Evolutionary conservation across 2,797 vertebrate species (phyloP), one percentile per base, ranked within the genome.

Genomic region (Halcyon badia): DNA sequence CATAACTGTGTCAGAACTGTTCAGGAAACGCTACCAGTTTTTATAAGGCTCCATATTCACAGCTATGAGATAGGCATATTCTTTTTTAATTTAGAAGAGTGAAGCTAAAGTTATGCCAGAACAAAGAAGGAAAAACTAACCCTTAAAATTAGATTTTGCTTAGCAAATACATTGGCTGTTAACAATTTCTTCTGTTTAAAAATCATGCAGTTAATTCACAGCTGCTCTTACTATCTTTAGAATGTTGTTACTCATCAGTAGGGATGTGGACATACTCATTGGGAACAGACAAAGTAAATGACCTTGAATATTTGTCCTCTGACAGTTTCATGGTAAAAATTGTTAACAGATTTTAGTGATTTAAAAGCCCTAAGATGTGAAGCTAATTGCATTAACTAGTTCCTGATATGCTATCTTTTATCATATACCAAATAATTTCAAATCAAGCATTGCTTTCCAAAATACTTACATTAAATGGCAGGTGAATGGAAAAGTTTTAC

Each of bases 141-240:
- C 17, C 35, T 65, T 60, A 84, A 62, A 77, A 77, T 89, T 76
- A 87, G 77, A 69, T 91, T 91, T 89, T 91, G 78, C 77, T 91
- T 83, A 80, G 64, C 66, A 81, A 78, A 90, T 88, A 54, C 33
- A 64, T 73, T 77, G 49, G 11, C 30, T 56, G 41, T 57, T 84
- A 91, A 72, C 56, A 81, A 52, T 91, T 93, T 79, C 77, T 87
- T 73, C 93, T 91, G 65, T 89, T 87, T 80, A 83, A 87, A 84
- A 90, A 31, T 37, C 12, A 35, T 52, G 33, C 52, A 60, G 52
- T 70, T 73, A 87, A 73, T 83, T 83, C 72, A 70, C 73, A 87
- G 70, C 6, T 73, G 48, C 11, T 90, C 26, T 49, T 93, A 62
- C 62, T 94, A 39, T 94, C 21, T 96, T 94, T 94, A 88, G 94